Percentiles rank a stretch among this genome's conserved stretches.
These are phyloP conservation scores for Andrena cerasifolii DNA, from an alignment of 1,140 invertebrate species.

Conservation along the genomic window DNA sequence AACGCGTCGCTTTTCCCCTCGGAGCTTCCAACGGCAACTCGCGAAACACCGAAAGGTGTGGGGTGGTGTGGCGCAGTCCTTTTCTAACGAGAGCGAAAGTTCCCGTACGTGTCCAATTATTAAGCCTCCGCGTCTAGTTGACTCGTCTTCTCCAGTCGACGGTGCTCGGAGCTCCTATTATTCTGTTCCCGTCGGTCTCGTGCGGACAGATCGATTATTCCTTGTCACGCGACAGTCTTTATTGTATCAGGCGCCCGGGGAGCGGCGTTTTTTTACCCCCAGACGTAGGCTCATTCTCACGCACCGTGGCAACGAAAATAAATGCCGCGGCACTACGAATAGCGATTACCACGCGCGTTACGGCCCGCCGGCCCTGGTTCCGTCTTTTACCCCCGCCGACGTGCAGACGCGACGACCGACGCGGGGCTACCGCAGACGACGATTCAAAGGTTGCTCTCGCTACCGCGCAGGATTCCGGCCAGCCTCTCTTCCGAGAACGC, in stretches of 20 bases:
- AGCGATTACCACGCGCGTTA: slow-evolving; percentile 60
- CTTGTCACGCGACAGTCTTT: background rate
- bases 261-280: slow-evolving; percentile 10
- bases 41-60: too few species aligned
- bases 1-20: background rate
- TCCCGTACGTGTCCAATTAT: too few species aligned
- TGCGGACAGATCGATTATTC: background rate
- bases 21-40: too few species aligned
- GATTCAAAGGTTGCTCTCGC: slow-evolving; percentile 43
- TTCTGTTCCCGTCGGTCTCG: background rate
- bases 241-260: background rate
- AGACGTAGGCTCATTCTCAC: slow-evolving; percentile 30
- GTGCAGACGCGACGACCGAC: slow-evolving; percentile 6
- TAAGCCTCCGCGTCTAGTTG: too few species aligned
- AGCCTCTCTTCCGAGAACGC: slow-evolving; percentile 54
- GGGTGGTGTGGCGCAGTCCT: too few species aligned
- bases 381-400: background rate
- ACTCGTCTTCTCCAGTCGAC: too few species aligned
- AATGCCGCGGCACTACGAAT: slow-evolving; percentile 60
- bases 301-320: slow-evolving; percentile 58
- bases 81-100: too few species aligned
- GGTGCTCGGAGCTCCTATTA: too few species aligned
- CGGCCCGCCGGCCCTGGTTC: slow-evolving; percentile 47
- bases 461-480: slow-evolving; percentile 39
- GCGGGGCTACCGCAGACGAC: slow-evolving; percentile 23